Evolutionary conservation across 2,113 vertebrate genomes (phyloP).

Genomic region (Galbula dea): DNA sequence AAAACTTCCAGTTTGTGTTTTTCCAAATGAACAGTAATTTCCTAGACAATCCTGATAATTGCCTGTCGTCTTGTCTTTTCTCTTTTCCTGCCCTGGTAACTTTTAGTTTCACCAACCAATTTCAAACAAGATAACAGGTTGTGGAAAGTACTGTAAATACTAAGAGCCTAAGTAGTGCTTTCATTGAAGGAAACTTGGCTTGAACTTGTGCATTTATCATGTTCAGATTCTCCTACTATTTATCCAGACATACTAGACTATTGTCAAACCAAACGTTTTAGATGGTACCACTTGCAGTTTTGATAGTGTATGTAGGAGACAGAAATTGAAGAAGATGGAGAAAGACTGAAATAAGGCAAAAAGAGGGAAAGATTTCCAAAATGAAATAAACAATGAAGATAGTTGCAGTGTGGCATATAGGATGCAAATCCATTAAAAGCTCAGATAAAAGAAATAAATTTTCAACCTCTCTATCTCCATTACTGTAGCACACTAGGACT

Average conservation of each 20-base stretch:
- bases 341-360: neutral
- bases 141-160: neutral
- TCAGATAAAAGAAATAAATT: neutral
- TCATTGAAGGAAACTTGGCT: neutral
- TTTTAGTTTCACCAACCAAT: neutral
- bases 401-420: neutral
- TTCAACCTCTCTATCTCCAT: neutral
- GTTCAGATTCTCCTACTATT: neutral
- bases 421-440: neutral
- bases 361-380: neutral
- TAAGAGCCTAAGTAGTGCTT: neutral
- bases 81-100: neutral
- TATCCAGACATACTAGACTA: neutral
- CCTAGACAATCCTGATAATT: neutral
- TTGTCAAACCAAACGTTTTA: neutral
- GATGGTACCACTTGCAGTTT: neutral
- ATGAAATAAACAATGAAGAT: neutral
- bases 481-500: neutral
- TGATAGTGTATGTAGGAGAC: neutral
- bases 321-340: neutral
- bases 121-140: neutral
- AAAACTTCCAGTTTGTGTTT: neutral
- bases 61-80: neutral
- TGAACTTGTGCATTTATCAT: neutral
- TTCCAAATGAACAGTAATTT: neutral